Evolutionary conservation across 2,888 invertebrate species (phyloP).

Genomic region (Rhogogaster chlorosoma): DNA sequence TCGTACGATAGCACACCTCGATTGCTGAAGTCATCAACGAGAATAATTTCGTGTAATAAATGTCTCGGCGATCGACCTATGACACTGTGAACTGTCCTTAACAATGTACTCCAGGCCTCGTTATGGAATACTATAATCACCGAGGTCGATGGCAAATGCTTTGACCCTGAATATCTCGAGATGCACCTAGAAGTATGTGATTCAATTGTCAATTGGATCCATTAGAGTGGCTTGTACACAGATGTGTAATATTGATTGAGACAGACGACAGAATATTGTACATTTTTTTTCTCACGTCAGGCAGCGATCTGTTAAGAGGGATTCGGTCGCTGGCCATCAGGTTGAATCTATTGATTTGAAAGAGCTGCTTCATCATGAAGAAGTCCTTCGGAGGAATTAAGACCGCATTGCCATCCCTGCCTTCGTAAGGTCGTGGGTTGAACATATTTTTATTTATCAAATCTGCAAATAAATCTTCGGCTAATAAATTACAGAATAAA

Average conservation of each 20-base stretch:
- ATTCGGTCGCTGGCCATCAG: slow-evolving; percentile 93
- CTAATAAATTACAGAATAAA: slow-evolving; percentile 3
- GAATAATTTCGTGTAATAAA: slow-evolving; percentile 90
- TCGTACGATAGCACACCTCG: slow-evolving; percentile 81
- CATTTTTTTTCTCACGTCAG: slow-evolving; percentile 91
- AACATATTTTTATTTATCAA: slow-evolving; percentile 89
- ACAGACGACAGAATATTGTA: slow-evolving; percentile 75
- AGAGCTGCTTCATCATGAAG: slow-evolving; percentile 88
- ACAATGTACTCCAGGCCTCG: slow-evolving; percentile 98
- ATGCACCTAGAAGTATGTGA: slow-evolving; percentile 81
- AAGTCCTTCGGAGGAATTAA: slow-evolving; percentile 87
- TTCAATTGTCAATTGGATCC: slow-evolving; percentile 21
- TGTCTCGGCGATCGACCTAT: slow-evolving; percentile 91
- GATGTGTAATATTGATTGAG: background rate
- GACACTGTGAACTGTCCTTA: slow-evolving; percentile 96
- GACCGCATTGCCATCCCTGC: slow-evolving; percentile 90
- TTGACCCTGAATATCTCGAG: slow-evolving; percentile 80
- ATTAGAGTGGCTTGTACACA: background rate
- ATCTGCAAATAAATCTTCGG: slow-evolving; percentile 78
- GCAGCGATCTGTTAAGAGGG: slow-evolving; percentile 90
- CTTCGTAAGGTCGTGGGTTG: slow-evolving; percentile 86
- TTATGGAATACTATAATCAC: slow-evolving; percentile 99
- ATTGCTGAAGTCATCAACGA: slow-evolving; percentile 94
- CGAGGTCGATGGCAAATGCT: slow-evolving; percentile 90
- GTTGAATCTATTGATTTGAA: slow-evolving; percentile 92